Evolutionary conservation across 1,140 invertebrate genomes (phyloP), one percentile per base, ranked within the genome.

Genomic region (Drosophila tani): DNA sequence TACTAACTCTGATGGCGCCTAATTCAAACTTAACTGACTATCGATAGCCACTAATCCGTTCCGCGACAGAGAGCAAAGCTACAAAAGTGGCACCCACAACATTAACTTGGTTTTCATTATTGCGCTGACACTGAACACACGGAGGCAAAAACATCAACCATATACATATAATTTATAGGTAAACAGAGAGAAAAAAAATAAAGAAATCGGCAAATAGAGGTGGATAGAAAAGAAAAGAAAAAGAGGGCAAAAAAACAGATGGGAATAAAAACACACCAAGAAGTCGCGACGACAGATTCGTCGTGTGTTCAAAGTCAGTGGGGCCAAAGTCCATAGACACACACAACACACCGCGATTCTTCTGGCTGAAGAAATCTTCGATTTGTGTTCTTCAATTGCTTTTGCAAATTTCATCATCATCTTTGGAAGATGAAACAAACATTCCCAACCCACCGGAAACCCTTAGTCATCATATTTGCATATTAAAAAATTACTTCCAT

Each of bases 141-240:
- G 76, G 43, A 57, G n/a, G 32, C n/a, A 24, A 43, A 62, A 65
- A 57, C 67, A 21, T 24, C 50, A 58, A 35, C 40, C 7, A 49
- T 49, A 46, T 24, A 68, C 19, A 69, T 79, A 66, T 66, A 59
- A 67, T 66, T 73, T 67, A 77, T 82, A 58, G 60, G 66, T 82
- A 81, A 81, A 81, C 78, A 80, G 35, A 59, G 32, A 65, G 57
- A 55, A 11, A 35, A 35, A 35, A 11, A 11, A 35, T 2, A 32
- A 51, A 53, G n/a, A 58, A 71, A 71, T 71, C 53, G 17, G 64
- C 49, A 70, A 27, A 69, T 17, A 53, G 32, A 53, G 19, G 24
- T 21, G 58, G 21, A 17, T 41, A 29, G 63, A 53, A 58, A 35
- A 32, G 41, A 43, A 45, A 6, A 17, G 9, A 17, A 19, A 3